phyloP scores from a whole-genome alignment of 2,113 vertebrate species.

The Himantopus leucocephalus region DNA sequence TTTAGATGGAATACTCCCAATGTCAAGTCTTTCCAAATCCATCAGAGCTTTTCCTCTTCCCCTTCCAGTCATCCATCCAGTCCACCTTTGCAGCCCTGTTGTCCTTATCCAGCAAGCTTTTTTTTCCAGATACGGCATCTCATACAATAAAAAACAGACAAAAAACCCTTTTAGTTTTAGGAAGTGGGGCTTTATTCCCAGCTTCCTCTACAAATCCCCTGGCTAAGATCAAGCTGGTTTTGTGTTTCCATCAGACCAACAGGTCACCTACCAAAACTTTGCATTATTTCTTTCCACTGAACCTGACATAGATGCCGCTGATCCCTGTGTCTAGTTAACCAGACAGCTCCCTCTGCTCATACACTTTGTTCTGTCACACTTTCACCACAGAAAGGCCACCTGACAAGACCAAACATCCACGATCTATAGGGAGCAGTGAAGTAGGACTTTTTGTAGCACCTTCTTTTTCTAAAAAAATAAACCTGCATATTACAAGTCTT shows the following conservation, averaged over 20 bases:
- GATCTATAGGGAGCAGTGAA: not conserved
- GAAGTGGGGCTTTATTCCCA: not conserved
- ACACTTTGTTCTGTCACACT: not conserved
- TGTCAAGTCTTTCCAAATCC: not conserved
- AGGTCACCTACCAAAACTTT: not conserved
- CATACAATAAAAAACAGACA: not conserved
- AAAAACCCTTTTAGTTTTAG: not conserved
- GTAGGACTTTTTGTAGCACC: not conserved
- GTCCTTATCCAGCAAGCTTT: not conserved
- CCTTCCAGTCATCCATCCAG: not conserved
- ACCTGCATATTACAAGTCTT: not conserved
- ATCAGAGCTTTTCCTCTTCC: not conserved
- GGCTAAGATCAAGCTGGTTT: not conserved
- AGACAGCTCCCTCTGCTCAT: not conserved
- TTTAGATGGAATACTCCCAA: not conserved
- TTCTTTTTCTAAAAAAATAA: not conserved
- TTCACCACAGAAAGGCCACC: not conserved
- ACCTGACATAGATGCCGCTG: not conserved
- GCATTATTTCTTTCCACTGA: not conserved
- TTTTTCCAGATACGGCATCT: not conserved
- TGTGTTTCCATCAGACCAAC: not conserved
- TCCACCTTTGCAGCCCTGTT: not conserved
- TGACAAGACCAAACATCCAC: not conserved
- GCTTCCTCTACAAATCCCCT: not conserved
- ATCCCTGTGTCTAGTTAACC: accelerated